phyloP scores from a whole-genome alignment of 1,140 invertebrate species.

The Dermatophagoides farinae region DNA sequence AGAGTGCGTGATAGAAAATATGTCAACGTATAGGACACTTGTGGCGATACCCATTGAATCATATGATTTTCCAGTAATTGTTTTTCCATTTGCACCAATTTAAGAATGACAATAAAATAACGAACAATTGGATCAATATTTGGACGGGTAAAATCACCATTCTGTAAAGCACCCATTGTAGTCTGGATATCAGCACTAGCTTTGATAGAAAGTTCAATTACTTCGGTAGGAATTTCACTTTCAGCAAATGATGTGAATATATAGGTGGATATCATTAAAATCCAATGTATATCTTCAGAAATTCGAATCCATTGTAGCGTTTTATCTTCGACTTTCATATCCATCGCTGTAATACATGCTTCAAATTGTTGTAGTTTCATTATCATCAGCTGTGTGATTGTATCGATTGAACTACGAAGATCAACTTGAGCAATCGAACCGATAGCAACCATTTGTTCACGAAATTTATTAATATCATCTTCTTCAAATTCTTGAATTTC shows the following conservation, averaged over 20 bases:
- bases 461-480: slow-evolving; percentile 5
- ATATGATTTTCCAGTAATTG: slow-evolving; percentile 38
- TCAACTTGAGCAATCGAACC: slow-evolving; percentile 11
- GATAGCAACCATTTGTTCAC: slow-evolving; percentile 13
- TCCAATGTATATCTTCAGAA: slow-evolving; percentile 68
- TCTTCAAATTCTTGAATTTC: slow-evolving; percentile 13
- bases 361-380: slow-evolving; percentile 9
- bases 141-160: slow-evolving; percentile 22
- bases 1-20: slow-evolving; percentile 62
- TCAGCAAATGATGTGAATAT: slow-evolving; percentile 51
- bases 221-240: slow-evolving; percentile 44
- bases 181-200: slow-evolving; percentile 35
- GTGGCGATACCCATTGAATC: slow-evolving; percentile 46
- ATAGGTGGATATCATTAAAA: slow-evolving; percentile 43
- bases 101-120: slow-evolving; percentile 41
- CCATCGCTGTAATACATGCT: not conserved
- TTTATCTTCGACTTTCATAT: not conserved
- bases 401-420: not conserved
- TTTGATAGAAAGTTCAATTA: slow-evolving; percentile 41
- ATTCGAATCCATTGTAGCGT: slow-evolving; percentile 18
- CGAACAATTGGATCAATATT: slow-evolving; percentile 38
- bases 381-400: slow-evolving; percentile 3
- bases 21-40: slow-evolving; percentile 49
- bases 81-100: slow-evolving; percentile 44
- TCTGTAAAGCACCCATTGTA: slow-evolving; percentile 37